A percentile compares a stretch with the other conserved stretches of the same genome.
These are phyloP conservation scores for Eubasilissa regina DNA, from an alignment of 1,140 invertebrate genomes.

Conservation along the genomic window DNA sequence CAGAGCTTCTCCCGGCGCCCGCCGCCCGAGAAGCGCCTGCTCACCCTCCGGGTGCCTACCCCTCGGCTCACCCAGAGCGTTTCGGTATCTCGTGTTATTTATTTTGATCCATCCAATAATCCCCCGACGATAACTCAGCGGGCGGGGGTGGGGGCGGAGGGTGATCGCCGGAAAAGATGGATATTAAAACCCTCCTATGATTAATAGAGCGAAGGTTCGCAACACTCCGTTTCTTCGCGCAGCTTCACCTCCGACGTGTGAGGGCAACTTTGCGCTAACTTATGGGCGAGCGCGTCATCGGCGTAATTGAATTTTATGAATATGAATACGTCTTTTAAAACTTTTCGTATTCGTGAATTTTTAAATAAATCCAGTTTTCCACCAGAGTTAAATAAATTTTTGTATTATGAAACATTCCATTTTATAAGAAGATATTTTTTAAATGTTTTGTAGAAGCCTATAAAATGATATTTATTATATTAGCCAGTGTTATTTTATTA, in stretches of 20 bases:
- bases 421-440: too few species aligned
- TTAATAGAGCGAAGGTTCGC: constrained; percentile 58
- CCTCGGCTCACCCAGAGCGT: too few species aligned
- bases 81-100: constrained; percentile 58
- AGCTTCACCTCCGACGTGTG: constrained; percentile 18
- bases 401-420: constrained; percentile 6
- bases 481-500: too few species aligned
- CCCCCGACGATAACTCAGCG: constrained; percentile 50
- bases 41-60: too few species aligned
- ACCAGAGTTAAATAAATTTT: constrained; percentile 1
- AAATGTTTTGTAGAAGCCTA: too few species aligned
- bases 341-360: constrained; percentile 28
- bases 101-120: constrained; percentile 60
- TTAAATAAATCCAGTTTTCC: constrained; percentile 9
- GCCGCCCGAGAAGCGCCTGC: constrained; percentile 7
- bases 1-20: constrained; percentile 29
- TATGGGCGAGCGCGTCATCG: constrained; percentile 30
- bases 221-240: constrained; percentile 45
- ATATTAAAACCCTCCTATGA: constrained; percentile 60
- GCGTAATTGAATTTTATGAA: constrained; percentile 37
- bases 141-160: constrained; percentile 35
- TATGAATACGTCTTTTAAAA: constrained; percentile 26
- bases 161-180: constrained; percentile 59
- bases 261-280: constrained; percentile 11
- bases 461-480: too few species aligned